Base-by-base conservation (phyloP, 2,888 invertebrate genomes). In the Pyrocoelia pectoralis region DNA sequence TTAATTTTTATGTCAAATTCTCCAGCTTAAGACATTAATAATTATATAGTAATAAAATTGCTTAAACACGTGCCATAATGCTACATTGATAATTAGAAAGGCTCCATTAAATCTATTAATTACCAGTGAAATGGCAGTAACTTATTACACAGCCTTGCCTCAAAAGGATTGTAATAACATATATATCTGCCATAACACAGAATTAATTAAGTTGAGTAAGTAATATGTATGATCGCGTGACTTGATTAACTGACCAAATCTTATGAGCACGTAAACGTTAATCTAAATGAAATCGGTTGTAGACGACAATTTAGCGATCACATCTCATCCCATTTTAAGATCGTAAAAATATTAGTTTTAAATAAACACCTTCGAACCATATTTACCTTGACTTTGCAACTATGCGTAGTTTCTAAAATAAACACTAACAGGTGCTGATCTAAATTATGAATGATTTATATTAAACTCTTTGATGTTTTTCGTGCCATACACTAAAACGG, bases 211-310 rank as follows among this genome's bases (percentile, higher is more conserved):
- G 15, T 46, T n/a, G 46, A 46, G 17, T 46, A 18, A 6, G 17
- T 17, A 41, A 14, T 46, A 46, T 17, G 46, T 15, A 15, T 46
- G 46, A 46, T 46, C 17, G 46, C 46, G 46, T 46, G 46, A 46
- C 17, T 43, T 43, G 17, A 17, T 46, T 46, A 46, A 46, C 17
- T 15, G 17, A 17, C 46, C 46, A 46, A 46, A 46, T 15, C 46
- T 17, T 46, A 24, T 46, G 17, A 15, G 18, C 46, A 46, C 46
- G 46, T 46, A 46, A 46, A 17, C 46, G 9, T 15, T 46, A 17
- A 46, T 46, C 17, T 18, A 46, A 46, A 15, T 18, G 43, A 5
- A 46, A 46, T 17, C 17, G n/a, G 9, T 6, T 17, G 15, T 9
- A 46, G 46, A 10, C 17, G 9, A 46, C 46, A 46, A 43, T 43